Base-by-base conservation (phyloP, 2,797 vertebrate genomes). In the Trachurus trachurus region DNA sequence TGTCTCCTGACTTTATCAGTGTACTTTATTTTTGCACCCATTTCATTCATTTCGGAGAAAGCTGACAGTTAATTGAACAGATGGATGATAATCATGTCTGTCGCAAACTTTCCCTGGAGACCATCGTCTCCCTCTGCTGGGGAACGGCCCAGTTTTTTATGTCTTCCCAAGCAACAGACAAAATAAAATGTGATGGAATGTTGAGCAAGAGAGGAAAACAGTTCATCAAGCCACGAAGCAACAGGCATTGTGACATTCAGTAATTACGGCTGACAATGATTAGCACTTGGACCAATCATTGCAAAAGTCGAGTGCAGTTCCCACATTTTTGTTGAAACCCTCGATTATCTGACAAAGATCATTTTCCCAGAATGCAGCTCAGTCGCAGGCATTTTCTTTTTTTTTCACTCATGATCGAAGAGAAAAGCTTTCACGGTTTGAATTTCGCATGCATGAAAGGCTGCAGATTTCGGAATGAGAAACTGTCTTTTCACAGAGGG, bases 21-120 rank as follows among this genome's bases (percentile, higher is more conserved):
- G 15, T 15, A 16, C 47, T 82, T 88, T 70, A 47, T 76, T 82
- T 87, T 67, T 74, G 57, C 60, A 49, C 37, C 40, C 40, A 81
- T 90, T 88, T 66, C 61, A 45, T 82, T 88, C 53, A 74, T 91
- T 91, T 92, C 74, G 60, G 70, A 82, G 82, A 88, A 89, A 89
- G 83, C 84, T 79, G 87, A 88, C 75, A 76, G 82, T 90, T 92
- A 92, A 93, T 93, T 92, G 91, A 93, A 93, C 83, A 93, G 89
- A 94, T 93, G 90, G 86, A 86, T 71, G 88, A 93, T 92, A 92
- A 89, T 90, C 78, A 74, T 44, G 71, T 78, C 87, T 87, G 86
- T 88, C 34, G 63, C 80, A 78, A 84, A 66, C 56, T 66, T 66
- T 87, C 92, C 81, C 89, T 7, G 26, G 82, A 88, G 91, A 78